Base-by-base conservation (phyloP, 2,797 vertebrate species). In the Pipistrellus pipistrellus region DNA sequence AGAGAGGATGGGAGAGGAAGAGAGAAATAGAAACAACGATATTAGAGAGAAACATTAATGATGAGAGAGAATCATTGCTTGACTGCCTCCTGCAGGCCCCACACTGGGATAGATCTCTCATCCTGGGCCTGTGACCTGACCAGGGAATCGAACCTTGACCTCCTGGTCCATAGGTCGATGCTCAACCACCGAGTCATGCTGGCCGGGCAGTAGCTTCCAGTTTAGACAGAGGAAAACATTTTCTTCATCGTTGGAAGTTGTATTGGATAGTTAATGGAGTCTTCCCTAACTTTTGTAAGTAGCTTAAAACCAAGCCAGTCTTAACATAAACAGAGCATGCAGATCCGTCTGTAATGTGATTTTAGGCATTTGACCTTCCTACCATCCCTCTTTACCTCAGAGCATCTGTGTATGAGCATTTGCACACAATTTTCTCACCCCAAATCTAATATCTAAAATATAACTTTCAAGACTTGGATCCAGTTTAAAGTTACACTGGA, bases 401-500 rank as follows among this genome's bases (percentile, higher is more conserved):
- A 91, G 27, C 35, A 84, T 88, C 48, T 69, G 30, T n/a, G 32
- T 23, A 30, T 64, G 72, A 30, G 15, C 51, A 41, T 12, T 32
- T 20, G 53, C 41, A 20, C 25, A 53, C 27, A 51, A 4, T 89
- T 82, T 92, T 84, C 46, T 92, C 17, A 62, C 53, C 85, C 87
- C 38, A 14, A 83, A 86, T 57, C 17, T 94, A 78, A 86, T 85
- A 69, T 78, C 13, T 53, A 86, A 78, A 92, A 81, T n/a, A 27
- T 91, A 64, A 88, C 7, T 1, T 85, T 73, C 23, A 87, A 87
- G 4, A 15, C 20, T 93, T 84, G 68, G 6, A 88, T 84, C n/a
- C 30, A 73, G 8, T 88, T 80, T 94, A 91, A 92, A 95, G 55
- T 78, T 15, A 44, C 77, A 73, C 18, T 85, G 44, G 44, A 15